A percentile compares a stretch with the other conserved stretches of the same genome.
Evolutionary conservation across 2,113 vertebrate species (phyloP).

Genomic region (Plectropomus leopardus): DNA sequence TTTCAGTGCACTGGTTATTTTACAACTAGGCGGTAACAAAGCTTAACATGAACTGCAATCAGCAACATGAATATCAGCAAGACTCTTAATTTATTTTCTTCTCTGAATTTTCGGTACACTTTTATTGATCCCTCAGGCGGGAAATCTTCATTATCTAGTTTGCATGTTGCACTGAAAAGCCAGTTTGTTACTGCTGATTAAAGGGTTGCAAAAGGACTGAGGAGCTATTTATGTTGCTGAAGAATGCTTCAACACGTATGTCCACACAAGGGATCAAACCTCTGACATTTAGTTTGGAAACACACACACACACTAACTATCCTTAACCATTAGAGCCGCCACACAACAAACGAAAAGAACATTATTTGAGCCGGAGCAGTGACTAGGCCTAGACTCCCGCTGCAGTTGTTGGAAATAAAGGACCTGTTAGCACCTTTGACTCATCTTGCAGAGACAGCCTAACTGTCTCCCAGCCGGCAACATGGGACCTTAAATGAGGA

Average conservation of each 20-base stretch:
- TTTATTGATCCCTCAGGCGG: constrained; percentile 36
- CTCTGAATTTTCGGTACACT: constrained; percentile 41
- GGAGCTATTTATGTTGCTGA: constrained; percentile 2
- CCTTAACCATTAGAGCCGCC: background rate
- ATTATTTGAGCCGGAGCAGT: background rate
- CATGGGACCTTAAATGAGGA: constrained; percentile 25
- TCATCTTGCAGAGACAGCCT: constrained; percentile 9
- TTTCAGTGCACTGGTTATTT: constrained; percentile 39
- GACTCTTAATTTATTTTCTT: constrained; percentile 7
- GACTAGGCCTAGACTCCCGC: background rate
- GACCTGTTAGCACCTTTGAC: constrained; percentile 14
- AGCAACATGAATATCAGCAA: constrained; percentile 21
- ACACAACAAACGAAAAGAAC: constrained; percentile 16
- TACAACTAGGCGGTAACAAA: constrained; percentile 22
- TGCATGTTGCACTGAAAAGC: background rate
- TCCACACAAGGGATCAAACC: constrained; percentile 8
- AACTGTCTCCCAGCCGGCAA: constrained; percentile 1
- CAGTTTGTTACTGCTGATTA: background rate
- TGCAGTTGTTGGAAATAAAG: background rate
- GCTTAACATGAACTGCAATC: constrained; percentile 39
- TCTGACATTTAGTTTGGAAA: constrained; percentile 17
- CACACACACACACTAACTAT: background rate
- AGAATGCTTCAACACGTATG: background rate
- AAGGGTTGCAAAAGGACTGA: background rate
- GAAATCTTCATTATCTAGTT: background rate